Percentiles rank a stretch among this genome's conserved stretches.
These are phyloP conservation scores for Sebastes kiyomatsui DNA, from an alignment of 2,797 vertebrate species.

Conservation along the genomic window DNA sequence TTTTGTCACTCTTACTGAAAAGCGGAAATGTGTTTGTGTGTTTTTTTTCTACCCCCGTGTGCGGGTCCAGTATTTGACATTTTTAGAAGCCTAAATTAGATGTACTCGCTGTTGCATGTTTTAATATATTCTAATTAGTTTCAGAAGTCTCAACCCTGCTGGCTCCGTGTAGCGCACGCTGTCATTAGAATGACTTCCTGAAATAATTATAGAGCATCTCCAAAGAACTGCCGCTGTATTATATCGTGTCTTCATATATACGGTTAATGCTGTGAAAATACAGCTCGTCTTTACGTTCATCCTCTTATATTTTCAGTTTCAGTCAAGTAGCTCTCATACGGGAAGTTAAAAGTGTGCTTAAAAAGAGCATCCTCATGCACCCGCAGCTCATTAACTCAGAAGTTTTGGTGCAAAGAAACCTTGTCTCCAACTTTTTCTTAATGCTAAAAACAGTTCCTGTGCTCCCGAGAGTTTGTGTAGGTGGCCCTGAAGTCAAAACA, in stretches of 20 bases:
- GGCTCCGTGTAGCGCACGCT: neutral
- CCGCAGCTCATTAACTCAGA: constrained; percentile 63
- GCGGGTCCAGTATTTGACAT: neutral
- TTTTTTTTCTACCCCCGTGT: neutral
- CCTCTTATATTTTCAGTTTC: constrained; percentile 10
- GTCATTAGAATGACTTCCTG: constrained; percentile 11
- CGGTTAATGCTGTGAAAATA: too few relatives aligned
- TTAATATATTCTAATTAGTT: constrained; percentile 8
- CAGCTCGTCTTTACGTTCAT: neutral
- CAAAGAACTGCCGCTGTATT: neutral
- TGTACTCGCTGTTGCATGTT: neutral
- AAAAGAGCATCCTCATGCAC: constrained; percentile 9
- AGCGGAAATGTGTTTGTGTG: neutral
- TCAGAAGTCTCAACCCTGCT: neutral
- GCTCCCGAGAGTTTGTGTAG: constrained; percentile 49
- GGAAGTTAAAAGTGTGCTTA: constrained; percentile 30
- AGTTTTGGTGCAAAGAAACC: constrained; percentile 34
- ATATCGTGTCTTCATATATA: neutral
- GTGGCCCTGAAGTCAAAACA: constrained; percentile 47
- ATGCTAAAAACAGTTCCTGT: constrained; percentile 45
- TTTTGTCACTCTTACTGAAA: neutral
- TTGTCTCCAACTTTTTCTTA: constrained; percentile 28
- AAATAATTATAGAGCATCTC: constrained; percentile 5
- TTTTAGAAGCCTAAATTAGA: neutral
- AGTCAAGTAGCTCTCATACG: neutral